These are phyloP conservation scores for Drosophila hydei DNA, from an alignment of 1,140 invertebrate species.

Conservation along the genomic window DNA sequence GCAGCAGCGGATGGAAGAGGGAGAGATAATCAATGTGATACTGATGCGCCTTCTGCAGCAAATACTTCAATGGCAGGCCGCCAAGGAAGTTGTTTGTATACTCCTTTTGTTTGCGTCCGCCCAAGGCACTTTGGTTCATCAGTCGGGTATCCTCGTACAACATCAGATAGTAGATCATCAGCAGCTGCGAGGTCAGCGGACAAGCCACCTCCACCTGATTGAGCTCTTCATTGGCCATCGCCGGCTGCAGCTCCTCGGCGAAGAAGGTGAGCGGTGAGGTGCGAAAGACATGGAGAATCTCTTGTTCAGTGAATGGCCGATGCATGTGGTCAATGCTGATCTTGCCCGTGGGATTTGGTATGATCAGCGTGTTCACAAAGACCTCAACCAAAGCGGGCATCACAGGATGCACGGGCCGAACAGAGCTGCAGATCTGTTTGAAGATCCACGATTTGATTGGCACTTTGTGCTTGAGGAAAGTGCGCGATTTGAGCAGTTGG, in stretches of 20 bases:
- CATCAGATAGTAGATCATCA: slow-evolving; percentile 96
- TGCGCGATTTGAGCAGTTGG: slow-evolving; percentile 96
- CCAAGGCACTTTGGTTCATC: slow-evolving; percentile 89
- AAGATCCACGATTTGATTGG: slow-evolving; percentile 98
- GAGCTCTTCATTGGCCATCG: slow-evolving; percentile 64
- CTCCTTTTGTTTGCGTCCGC: slow-evolving; percentile 91
- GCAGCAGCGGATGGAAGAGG: slow-evolving; percentile 93
- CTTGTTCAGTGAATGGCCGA: slow-evolving; percentile 95
- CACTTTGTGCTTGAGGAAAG: slow-evolving; percentile 98
- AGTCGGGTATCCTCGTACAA: slow-evolving; percentile 96
- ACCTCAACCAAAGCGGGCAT: slow-evolving; percentile 97
- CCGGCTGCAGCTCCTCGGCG: slow-evolving; percentile 85
- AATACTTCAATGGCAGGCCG: slow-evolving; percentile 96
- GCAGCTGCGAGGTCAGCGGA: slow-evolving; percentile 93
- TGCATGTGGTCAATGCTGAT: slow-evolving; percentile 89
- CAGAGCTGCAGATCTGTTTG: slow-evolving; percentile 94
- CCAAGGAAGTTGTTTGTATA: slow-evolving; percentile 95
- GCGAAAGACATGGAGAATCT: slow-evolving; percentile 94
- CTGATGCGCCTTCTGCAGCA: slow-evolving; percentile 96
- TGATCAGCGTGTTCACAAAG: slow-evolving; percentile 96
- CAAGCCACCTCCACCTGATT: slow-evolving; percentile 84
- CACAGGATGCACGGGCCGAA: slow-evolving; percentile 95
- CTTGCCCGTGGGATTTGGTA: slow-evolving; percentile 87
- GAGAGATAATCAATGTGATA: slow-evolving; percentile 95
- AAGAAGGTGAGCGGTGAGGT: slow-evolving; percentile 87